phyloP scores from a whole-genome alignment of 2,113 vertebrate species.

The Lamprotornis superbus region DNA sequence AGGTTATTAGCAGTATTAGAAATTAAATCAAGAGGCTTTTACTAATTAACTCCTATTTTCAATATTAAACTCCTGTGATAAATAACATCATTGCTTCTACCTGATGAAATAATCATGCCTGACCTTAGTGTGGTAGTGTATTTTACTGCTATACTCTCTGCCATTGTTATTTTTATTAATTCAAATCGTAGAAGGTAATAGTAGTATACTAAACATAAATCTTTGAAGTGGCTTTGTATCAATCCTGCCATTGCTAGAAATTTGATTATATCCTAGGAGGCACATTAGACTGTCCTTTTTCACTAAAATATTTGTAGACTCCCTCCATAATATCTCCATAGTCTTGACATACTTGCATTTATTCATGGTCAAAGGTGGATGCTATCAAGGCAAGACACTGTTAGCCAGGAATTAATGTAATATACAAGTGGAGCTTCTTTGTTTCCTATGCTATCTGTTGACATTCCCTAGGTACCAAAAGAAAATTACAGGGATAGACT shows the following conservation, averaged over 20 bases:
- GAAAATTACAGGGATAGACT: conserved; percentile 65
- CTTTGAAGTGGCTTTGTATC: not conserved
- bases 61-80: not conserved
- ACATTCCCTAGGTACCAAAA: conserved; percentile 57
- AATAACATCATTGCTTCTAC: not conserved
- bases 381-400: conserved; percentile 1
- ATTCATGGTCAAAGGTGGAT: not conserved
- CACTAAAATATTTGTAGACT: not conserved
- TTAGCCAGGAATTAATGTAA: conserved; percentile 27
- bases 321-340: not conserved
- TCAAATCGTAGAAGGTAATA: not conserved
- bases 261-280: not conserved
- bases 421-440: conserved; percentile 44
- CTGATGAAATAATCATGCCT: not conserved
- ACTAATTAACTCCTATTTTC: not conserved
- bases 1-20: not conserved
- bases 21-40: not conserved
- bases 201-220: not conserved
- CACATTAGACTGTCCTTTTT: not conserved
- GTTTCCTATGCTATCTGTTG: conserved; percentile 53
- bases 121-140: not conserved
- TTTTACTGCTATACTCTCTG: not conserved
- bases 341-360: conserved; percentile 1
- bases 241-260: not conserved
- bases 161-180: not conserved